Percentiles rank a stretch among this genome's conserved stretches.
These are phyloP conservation scores for Priocnemis perturbator DNA, from an alignment of 2,888 invertebrate genomes.

Conservation along the genomic window DNA sequence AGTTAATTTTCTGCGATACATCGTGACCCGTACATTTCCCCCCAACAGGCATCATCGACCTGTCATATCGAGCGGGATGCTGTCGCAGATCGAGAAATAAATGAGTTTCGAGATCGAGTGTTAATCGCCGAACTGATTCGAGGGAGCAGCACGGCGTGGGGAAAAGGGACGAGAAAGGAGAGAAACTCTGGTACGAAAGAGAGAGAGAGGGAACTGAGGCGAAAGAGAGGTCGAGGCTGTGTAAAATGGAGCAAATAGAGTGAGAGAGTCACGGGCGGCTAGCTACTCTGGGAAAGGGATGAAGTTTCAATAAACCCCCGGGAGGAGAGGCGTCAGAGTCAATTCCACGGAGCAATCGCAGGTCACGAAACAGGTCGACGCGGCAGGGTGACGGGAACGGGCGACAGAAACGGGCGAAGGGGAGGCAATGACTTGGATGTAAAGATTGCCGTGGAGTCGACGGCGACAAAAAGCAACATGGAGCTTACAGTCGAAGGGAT, in stretches of 20 bases:
- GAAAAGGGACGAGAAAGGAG: not conserved
- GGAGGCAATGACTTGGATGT: slow-evolving; percentile 44
- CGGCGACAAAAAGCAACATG: slow-evolving; percentile 33
- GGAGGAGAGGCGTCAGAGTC: slow-evolving; percentile 51
- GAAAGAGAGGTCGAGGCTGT: not conserved
- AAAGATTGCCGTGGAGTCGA: slow-evolving; percentile 34
- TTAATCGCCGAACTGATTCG: slow-evolving; percentile 40
- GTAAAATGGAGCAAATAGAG: slow-evolving; percentile 5
- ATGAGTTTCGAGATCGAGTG: slow-evolving; percentile 49
- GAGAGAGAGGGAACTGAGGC: slow-evolving; percentile 8
- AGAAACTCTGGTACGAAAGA: slow-evolving; percentile 2
- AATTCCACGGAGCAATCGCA: slow-evolving; percentile 49
- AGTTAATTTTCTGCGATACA: slow-evolving; percentile 39
- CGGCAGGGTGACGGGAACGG: slow-evolving; percentile 16
- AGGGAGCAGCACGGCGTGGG: slow-evolving; percentile 19
- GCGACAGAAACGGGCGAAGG: slow-evolving; percentile 11
- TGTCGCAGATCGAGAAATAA: slow-evolving; percentile 39
- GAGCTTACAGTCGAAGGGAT: slow-evolving; percentile 3
- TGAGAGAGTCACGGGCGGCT: not conserved
- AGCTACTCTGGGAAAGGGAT: slow-evolving; percentile 34
- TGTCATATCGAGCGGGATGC: slow-evolving; percentile 30
- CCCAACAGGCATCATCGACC: slow-evolving; percentile 29
- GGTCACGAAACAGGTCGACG: slow-evolving; percentile 42
- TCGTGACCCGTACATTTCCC: slow-evolving; percentile 20
- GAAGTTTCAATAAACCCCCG: slow-evolving; percentile 52